phyloP scores from a whole-genome alignment of 2,797 vertebrate species.

The Sebastes itinus region DNA sequence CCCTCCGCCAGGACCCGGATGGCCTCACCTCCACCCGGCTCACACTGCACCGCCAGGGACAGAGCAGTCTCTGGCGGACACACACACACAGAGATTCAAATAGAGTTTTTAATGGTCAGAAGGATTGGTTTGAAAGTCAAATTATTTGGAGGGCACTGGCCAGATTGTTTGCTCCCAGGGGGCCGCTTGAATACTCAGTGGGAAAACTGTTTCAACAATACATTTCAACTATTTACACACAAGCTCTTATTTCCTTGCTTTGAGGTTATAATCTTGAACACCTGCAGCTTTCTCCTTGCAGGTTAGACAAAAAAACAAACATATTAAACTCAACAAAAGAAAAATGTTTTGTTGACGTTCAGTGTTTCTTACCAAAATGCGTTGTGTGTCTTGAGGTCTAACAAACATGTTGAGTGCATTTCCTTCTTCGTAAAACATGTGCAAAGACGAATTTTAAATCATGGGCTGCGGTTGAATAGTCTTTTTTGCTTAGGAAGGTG shows the following conservation, averaged over 20 bases:
- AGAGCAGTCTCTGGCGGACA: conserved; percentile 88
- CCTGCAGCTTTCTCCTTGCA: not conserved
- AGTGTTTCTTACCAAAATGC: too few species aligned
- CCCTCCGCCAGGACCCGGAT: conserved; percentile 91
- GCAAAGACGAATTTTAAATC: not conserved
- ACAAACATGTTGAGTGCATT: too few species aligned
- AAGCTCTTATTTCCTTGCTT: not conserved
- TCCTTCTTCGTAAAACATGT: too few species aligned
- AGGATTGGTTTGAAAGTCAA: not conserved
- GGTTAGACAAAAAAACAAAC: not conserved
- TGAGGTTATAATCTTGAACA: not conserved
- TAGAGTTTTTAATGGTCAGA: not conserved
- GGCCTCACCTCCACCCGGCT: conserved; percentile 88
- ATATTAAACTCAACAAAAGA: not conserved
- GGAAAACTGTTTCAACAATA: not conserved
- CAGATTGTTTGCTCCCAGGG: not conserved
- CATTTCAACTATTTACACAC: not conserved
- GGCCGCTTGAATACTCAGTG: not conserved
- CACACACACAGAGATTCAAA: conserved; percentile 5
- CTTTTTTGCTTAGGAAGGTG: not conserved
- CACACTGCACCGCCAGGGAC: conserved; percentile 91
- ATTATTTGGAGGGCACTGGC: not conserved
- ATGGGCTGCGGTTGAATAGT: not conserved
- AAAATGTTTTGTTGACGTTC: too few species aligned
- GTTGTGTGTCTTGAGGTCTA: too few species aligned